These are phyloP conservation scores for Cephus pygmeus DNA, from an alignment of 2,888 invertebrate genomes.

Conservation along the genomic window DNA sequence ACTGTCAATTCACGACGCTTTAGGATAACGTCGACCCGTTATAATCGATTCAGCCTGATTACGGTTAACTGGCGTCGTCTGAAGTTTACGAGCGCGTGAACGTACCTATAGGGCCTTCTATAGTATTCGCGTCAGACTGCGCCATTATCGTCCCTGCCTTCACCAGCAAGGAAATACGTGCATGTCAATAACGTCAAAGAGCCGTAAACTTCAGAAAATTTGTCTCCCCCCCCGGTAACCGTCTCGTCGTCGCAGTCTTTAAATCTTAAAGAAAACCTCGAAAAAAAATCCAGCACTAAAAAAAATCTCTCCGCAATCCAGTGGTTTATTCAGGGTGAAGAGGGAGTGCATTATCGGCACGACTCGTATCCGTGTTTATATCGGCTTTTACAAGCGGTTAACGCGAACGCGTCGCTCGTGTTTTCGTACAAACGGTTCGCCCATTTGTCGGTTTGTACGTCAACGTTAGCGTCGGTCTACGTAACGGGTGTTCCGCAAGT, in stretches of 20 bases:
- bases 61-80: constrained; percentile 56
- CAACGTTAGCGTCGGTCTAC: constrained; percentile 26
- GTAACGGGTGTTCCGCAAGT: constrained; percentile 33
- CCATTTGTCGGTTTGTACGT: constrained; percentile 33
- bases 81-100: constrained; percentile 48
- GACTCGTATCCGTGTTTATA: constrained; percentile 17
- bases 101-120: background rate
- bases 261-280: background rate
- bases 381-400: constrained; percentile 23
- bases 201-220: background rate
- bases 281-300: constrained; percentile 6
- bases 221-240: background rate
- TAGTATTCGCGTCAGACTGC: background rate
- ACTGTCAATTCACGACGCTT: constrained; percentile 53
- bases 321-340: background rate
- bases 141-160: background rate
- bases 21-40: constrained; percentile 51
- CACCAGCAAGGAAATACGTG: background rate
- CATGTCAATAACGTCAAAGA: constrained; percentile 1
- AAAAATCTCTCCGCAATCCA: background rate
- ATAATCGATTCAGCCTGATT: constrained; percentile 60
- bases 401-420: constrained; percentile 26
- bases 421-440: constrained; percentile 37
- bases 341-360: constrained; percentile 7
- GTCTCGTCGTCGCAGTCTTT: background rate